Evolutionary conservation across 2,113 vertebrate species (phyloP), one percentile per base, ranked within the genome.

Genomic region (Dipodomys merriami): DNA sequence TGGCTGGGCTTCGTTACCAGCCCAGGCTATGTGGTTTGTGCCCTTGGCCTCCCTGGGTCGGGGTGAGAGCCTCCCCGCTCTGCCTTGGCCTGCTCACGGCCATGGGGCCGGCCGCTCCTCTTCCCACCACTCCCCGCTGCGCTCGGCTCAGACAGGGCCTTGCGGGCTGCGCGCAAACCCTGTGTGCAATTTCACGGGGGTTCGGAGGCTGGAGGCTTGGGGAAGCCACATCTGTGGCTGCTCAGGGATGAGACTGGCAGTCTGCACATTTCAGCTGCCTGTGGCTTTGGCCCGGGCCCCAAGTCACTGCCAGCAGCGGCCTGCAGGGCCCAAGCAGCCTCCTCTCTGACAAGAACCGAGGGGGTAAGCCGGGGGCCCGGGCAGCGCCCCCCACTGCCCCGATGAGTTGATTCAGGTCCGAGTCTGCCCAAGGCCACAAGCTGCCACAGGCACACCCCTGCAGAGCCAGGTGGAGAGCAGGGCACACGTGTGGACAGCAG

Each of bases 21-120:
- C 13, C 20, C 9, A 4, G 0, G 25, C 25, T 7, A 67, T 88
- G 2, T 67, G 30, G 86, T 69, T 91, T 7, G 78, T 0, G 0
- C 64, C n/a, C 33, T 16, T 0, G 0, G 2, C 23, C 25, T 57
- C 33, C 5, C 2, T 1, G 0, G 7, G 73, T 69, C 15, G 7
- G 18, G 25, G 23, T 5, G 20, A 35, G 4, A 7, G 39, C 57
- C 23, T 1, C 30, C 23, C 9, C 7, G 1, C 19, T 35, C 77
- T 1, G 2, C 23, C 62, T 49, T 30, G 16, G 18, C 68, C 60
- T 35, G 29, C 29, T 39, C 39, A 39, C 5, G 39, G 39, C 5
- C 39, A 39, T 39, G 39, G 39, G 39, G 39, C 39, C 39, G 5
- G 39, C 39, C 39, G 39, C 39, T 39, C 39, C 39, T 35, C 30